Conservation (phyloP, 2,113 vertebrate genomes). For the Sporophila hypoxantha region DNA sequence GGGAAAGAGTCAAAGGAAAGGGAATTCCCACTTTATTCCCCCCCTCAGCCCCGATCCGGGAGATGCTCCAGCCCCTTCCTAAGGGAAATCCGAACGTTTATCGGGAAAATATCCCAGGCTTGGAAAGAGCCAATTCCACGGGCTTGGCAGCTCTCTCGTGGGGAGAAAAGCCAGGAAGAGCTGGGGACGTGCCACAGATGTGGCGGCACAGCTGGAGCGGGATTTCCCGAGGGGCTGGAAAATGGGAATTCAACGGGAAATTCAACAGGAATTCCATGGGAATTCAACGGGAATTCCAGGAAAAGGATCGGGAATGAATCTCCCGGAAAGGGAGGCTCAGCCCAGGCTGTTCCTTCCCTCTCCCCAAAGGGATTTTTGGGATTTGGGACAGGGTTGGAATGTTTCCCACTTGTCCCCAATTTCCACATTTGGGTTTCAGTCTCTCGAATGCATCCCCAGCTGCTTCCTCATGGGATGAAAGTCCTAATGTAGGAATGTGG, state of each 20-base stretch:
- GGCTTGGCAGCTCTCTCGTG: constrained; percentile 31
- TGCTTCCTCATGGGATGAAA: not conserved
- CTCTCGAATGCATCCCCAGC: not conserved
- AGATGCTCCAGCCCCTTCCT: not conserved
- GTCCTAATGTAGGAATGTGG: not conserved
- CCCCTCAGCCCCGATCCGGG: not conserved
- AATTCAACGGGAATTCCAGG: not conserved
- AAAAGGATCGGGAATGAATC: not conserved
- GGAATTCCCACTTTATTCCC: rapidly evolving
- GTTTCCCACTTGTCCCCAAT: not conserved
- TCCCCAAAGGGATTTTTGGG: not conserved
- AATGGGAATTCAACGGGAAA: not conserved
- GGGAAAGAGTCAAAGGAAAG: not conserved
- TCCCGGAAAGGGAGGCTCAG: not conserved
- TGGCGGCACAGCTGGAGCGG: not conserved
- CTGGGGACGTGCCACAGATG: not conserved
- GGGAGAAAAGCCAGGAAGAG: not conserved
- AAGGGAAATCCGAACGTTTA: rapidly evolving
- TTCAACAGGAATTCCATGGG: not conserved
- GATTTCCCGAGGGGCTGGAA: rapidly evolving
- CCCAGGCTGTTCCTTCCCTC: not conserved
- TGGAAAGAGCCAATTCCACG: not conserved
- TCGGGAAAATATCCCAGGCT: rapidly evolving
- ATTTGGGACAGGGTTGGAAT: not conserved
- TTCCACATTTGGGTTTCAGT: not conserved